Percentiles rank a stretch among this genome's conserved stretches.
phyloP scores from a whole-genome alignment of 2,888 invertebrate species.

The Phragmatobia fuliginosa region DNA sequence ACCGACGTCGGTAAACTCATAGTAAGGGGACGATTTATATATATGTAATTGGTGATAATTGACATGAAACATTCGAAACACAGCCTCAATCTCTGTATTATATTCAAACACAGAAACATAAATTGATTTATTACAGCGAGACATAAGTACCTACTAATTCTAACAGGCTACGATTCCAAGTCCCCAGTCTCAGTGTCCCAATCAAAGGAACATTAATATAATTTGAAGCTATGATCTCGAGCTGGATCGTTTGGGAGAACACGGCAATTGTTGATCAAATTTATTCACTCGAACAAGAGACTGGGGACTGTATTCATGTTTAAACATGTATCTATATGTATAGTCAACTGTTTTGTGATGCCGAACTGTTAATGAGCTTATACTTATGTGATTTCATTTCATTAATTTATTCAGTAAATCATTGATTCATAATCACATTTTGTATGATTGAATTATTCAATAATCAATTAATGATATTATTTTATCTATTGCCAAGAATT shows the following conservation, averaged over 20 bases:
- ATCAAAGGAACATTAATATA: constrained; percentile 55
- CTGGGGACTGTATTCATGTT: constrained; percentile 24
- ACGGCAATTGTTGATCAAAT: constrained; percentile 38
- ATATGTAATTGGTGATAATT: no score
- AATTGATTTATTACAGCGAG: neutral
- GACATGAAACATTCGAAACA: neutral
- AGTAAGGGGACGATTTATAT: no score
- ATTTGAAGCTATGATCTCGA: constrained; percentile 50
- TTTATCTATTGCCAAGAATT: no score
- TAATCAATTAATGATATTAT: no score
- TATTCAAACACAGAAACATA: neutral
- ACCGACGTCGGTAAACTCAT: no score
- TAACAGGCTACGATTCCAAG: constrained; percentile 13
- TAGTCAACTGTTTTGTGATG: neutral
- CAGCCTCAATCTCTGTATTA: neutral
- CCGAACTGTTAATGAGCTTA: neutral
- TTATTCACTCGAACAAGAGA: constrained; percentile 34
- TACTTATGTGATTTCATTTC: neutral
- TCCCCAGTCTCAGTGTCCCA: constrained; percentile 26
- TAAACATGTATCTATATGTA: constrained; percentile 7
- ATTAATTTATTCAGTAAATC: neutral
- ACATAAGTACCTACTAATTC: neutral
- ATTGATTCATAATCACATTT: no score
- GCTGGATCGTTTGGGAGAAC: constrained; percentile 33
- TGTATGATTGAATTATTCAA: no score